phyloP scores from a whole-genome alignment of 2,888 invertebrate species.

The Chirona hameri region DNA sequence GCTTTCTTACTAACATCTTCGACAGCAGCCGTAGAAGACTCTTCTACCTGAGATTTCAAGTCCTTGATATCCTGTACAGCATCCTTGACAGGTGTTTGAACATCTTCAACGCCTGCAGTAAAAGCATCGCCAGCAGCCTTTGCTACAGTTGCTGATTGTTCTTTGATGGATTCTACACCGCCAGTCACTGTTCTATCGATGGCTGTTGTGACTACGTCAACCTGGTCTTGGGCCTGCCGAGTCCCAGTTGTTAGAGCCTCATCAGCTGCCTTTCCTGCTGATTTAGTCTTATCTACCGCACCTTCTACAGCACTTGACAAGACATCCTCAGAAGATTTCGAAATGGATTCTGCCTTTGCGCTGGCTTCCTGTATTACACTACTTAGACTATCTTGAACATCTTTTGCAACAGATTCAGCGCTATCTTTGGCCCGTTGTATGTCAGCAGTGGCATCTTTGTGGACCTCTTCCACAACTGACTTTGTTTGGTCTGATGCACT shows the following conservation, averaged over 20 bases:
- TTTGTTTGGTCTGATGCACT: no score
- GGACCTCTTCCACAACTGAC: no score
- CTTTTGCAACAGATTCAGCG: background rate
- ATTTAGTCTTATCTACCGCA: background rate
- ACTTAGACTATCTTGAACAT: background rate
- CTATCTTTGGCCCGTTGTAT: background rate
- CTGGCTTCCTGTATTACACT: background rate
- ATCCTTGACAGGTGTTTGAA: background rate
- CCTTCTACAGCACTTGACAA: background rate
- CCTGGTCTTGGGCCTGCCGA: background rate
- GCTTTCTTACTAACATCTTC: no score
- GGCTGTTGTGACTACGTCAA: background rate
- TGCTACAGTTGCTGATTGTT: background rate
- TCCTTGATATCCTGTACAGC: background rate
- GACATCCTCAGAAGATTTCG: constrained; percentile 69
- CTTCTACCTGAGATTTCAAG: background rate
- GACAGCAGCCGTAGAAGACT: background rate
- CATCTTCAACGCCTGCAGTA: background rate
- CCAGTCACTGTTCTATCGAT: background rate
- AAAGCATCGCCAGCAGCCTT: background rate
- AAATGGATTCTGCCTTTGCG: constrained; percentile 44
- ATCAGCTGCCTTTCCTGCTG: background rate
- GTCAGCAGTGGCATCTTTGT: no score
- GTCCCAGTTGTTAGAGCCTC: background rate
- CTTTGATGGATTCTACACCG: background rate